Percentiles rank a stretch among this genome's conserved stretches.
These are phyloP conservation scores for Neocrepidodera transversa DNA, from an alignment of 2,888 invertebrate species.

Conservation along the genomic window DNA sequence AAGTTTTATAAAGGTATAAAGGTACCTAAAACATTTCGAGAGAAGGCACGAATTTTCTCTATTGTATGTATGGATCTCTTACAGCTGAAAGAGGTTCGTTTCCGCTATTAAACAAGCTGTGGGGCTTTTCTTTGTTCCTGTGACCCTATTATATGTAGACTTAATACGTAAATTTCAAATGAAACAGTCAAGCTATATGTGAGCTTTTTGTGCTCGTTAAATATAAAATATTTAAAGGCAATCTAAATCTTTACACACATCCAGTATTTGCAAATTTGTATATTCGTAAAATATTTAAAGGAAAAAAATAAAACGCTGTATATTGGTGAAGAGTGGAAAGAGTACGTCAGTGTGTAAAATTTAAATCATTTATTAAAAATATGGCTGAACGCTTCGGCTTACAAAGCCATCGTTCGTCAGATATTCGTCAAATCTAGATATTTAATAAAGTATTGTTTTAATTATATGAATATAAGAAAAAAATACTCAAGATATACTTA, in stretches of 20 bases:
- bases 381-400: too few relatives aligned
- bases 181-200: conserved; percentile 34
- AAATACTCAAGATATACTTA: too few relatives aligned
- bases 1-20: conserved; percentile 6
- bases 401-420: too few relatives aligned
- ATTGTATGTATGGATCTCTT: conserved; percentile 20
- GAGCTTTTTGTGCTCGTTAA: conserved; percentile 25
- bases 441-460: too few relatives aligned
- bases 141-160: conserved; percentile 25
- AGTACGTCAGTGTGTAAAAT: too few relatives aligned
- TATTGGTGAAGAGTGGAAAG: too few relatives aligned
- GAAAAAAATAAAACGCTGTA: too few relatives aligned
- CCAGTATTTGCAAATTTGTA: not conserved
- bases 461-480: too few relatives aligned
- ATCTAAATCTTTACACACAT: conserved; percentile 7
- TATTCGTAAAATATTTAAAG: too few relatives aligned
- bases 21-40: conserved; percentile 3
- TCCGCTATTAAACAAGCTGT: conserved; percentile 37
- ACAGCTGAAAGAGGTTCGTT: conserved; percentile 27
- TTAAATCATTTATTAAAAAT: too few relatives aligned
- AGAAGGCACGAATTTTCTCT: conserved; percentile 11
- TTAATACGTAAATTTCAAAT: conserved; percentile 38
- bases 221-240: conserved; percentile 29
- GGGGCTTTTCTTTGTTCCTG: conserved; percentile 36
- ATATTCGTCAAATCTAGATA: too few relatives aligned